phyloP scores from a whole-genome alignment of 2,888 invertebrate species.

The Pterostichus niger region DNA sequence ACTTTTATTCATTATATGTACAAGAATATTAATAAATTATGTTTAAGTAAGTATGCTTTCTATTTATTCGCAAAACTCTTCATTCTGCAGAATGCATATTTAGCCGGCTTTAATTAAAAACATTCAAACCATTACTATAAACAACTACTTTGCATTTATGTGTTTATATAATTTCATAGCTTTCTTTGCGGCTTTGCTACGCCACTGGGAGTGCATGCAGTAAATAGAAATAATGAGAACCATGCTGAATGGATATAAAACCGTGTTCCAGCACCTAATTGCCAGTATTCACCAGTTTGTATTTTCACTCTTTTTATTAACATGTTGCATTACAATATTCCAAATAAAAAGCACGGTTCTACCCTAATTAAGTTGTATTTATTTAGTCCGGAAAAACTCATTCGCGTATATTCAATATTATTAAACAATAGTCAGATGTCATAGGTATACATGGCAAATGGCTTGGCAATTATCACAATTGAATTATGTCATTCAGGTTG shows the following conservation, averaged over 20 bases:
- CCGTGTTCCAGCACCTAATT: slow-evolving; percentile 39
- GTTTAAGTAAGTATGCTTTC: too few species aligned
- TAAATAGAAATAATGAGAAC: slow-evolving; percentile 39
- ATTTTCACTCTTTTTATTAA: slow-evolving; percentile 24
- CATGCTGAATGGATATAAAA: slow-evolving; percentile 34
- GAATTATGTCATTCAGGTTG: too few species aligned
- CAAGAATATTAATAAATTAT: too few species aligned
- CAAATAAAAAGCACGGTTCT: slow-evolving; percentile 25
- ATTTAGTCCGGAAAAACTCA: slow-evolving; percentile 5
- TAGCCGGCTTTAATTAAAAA: slow-evolving; percentile 28
- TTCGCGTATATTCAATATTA: neutral
- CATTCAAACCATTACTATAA: slow-evolving; percentile 28
- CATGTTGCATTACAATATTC: slow-evolving; percentile 39
- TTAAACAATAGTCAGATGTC: too few species aligned
- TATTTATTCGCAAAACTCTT: neutral
- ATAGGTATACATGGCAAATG: too few species aligned
- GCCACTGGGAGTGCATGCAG: slow-evolving; percentile 15
- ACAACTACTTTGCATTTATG: slow-evolving; percentile 31
- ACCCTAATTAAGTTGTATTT: slow-evolving; percentile 31
- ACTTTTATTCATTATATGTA: too few species aligned
- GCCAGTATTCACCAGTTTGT: slow-evolving; percentile 40
- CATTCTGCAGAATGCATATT: neutral
- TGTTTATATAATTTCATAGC: slow-evolving; percentile 39
- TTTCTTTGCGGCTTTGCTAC: slow-evolving; percentile 23
- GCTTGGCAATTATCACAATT: too few species aligned